These are phyloP conservation scores for Heterotis niloticus DNA, from an alignment of 2,113 vertebrate species.

Conservation along the genomic window DNA sequence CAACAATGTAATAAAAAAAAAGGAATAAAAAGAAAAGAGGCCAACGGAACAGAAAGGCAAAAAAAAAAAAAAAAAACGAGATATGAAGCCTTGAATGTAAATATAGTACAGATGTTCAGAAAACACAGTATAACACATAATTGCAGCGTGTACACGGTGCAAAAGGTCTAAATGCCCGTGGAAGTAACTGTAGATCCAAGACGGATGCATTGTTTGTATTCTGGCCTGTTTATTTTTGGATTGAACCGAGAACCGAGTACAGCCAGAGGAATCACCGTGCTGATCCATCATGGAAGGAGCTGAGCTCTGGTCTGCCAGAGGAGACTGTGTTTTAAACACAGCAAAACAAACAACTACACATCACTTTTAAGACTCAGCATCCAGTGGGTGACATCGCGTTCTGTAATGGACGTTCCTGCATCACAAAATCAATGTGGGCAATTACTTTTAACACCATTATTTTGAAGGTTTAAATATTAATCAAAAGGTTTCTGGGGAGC, in stretches of 20 bases:
- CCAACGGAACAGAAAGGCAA: too few relatives aligned
- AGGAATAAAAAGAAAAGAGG: too few relatives aligned
- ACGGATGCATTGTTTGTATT: background rate
- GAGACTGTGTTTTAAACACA: conserved; percentile 19
- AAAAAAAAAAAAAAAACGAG: too few relatives aligned
- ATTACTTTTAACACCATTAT: conserved; percentile 35
- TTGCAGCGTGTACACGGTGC: too few relatives aligned
- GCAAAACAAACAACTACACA: conserved; percentile 32
- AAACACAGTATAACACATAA: too few relatives aligned
- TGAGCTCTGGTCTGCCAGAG: conserved; percentile 4
- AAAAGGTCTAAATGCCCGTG: background rate
- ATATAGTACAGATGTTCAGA: too few relatives aligned
- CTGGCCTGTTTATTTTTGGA: background rate
- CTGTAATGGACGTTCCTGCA: conserved; percentile 29
- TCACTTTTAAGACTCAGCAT: conserved; percentile 35
- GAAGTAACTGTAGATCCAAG: background rate
- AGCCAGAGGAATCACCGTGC: background rate
- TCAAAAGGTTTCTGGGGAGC: conserved; percentile 29
- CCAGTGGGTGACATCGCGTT: conserved; percentile 30
- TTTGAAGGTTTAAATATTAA: conserved; percentile 43
- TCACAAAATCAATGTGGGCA: conserved; percentile 37
- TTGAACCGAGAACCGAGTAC: background rate
- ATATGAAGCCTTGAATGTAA: too few relatives aligned
- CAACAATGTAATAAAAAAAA: too few relatives aligned
- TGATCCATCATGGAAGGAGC: conserved; percentile 10